Evolutionary conservation across 2,113 vertebrate genomes (phyloP), one percentile per base, ranked within the genome.

Genomic region (Caracal caracal): DNA sequence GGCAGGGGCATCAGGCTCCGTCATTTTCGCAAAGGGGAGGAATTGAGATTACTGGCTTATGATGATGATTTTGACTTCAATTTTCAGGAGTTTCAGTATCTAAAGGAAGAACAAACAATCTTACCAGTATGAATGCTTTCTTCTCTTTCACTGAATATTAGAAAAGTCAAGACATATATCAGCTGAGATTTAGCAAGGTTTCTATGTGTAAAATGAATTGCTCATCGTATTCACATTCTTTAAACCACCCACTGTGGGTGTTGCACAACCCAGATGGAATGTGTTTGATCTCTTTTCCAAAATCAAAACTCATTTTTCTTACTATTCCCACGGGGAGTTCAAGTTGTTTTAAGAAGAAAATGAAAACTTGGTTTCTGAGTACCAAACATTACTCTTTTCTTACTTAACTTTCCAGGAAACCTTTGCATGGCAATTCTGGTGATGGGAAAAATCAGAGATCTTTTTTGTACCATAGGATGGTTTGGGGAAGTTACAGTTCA

Each of bases 51-150:
- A 0, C 98, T 99, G 22, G 99, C 99, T 85, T 99, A 99, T 10
- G 99, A 99, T 0, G 98, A 99, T 0, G 98, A 98, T 71, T 99
- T 99, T 94, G 99, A 99, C 98, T 99, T 99, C 98, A 99, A 99
- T 98, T 99, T 99, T 97, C 99, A 99, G 97, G 99, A 99, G 96
- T 99, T 99, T 96, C 99, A 99, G 95, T 99, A 99, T 80, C 97
- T 99, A 82, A 98, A 98, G 92, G 99, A 99, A 96, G 99, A 99
- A 98, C 98, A 98, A 92, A 98, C 98, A 12, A 98, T 99, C 95
- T 96, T 99, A 95, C 99, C 99, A 24, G 99, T 99, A 98, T 0
- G 98, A 84, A 37, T 95, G 35, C 56, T 68, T 94, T 75, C 22
- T 83, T 93, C 12, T 97, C 95, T 95, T 13, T 35, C 17, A 88